These are phyloP conservation scores for Drosophila sturtevanti DNA, from an alignment of 1,140 invertebrate species.

Conservation along the genomic window DNA sequence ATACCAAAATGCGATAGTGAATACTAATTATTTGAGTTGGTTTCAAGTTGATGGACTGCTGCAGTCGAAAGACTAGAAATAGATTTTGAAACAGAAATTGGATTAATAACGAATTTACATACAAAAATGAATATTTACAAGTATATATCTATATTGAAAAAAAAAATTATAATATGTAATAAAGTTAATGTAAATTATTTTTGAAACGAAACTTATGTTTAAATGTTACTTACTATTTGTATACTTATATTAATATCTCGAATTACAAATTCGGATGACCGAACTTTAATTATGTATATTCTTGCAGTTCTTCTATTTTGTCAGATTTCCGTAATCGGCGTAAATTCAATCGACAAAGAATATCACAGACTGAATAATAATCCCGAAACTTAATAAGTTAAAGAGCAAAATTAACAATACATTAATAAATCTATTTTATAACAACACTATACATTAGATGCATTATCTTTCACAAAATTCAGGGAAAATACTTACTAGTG, in stretches of 20 bases:
- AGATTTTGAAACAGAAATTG: slow-evolving; percentile 43
- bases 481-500: too few species aligned
- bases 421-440: too few species aligned
- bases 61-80: slow-evolving; percentile 47
- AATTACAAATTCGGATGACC: not conserved
- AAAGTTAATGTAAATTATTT: slow-evolving; percentile 30
- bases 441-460: too few species aligned
- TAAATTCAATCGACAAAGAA: too few species aligned
- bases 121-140: slow-evolving; percentile 29
- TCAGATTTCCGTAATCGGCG: too few species aligned
- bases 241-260: slow-evolving; percentile 7
- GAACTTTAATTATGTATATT: not conserved
- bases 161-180: not conserved
- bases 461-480: too few species aligned
- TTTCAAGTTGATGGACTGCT: slow-evolving; percentile 43
- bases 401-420: too few species aligned
- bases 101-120: slow-evolving; percentile 66
- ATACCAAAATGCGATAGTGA: slow-evolving; percentile 3
- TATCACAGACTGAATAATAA: too few species aligned
- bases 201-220: slow-evolving; percentile 39
- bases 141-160: slow-evolving; percentile 34
- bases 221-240: slow-evolving; percentile 44
- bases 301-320: not conserved
- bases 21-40: not conserved
- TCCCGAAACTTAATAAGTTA: too few species aligned